Percentiles rank a stretch among this genome's conserved stretches.
Evolutionary conservation across 30 jellyfish, hydroid and myxozoan species (phyloP).

Genomic region (Hydractinia symbiolongicarpus): DNA sequence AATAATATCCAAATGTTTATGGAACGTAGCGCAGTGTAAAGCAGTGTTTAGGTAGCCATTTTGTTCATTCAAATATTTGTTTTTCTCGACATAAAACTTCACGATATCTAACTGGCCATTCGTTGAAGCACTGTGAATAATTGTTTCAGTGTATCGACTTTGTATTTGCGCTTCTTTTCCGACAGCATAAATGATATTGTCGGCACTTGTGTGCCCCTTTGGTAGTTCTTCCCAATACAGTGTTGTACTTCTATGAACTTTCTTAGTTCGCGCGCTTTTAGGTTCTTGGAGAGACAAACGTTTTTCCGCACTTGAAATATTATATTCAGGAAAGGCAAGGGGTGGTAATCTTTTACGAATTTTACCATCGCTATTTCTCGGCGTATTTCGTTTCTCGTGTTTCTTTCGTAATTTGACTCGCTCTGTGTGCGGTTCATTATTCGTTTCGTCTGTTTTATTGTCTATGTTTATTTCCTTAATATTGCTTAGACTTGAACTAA

Average conservation of each 20-base stretch:
- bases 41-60: slow-evolving; percentile 36
- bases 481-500: too few relatives aligned
- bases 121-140: slow-evolving; percentile 12
- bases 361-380: too few relatives aligned
- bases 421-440: too few relatives aligned
- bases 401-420: too few relatives aligned
- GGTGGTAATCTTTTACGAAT: not conserved
- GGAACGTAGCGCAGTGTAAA: slow-evolving; percentile 44
- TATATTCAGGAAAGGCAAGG: not conserved
- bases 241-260: slow-evolving; percentile 1
- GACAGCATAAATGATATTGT: not conserved
- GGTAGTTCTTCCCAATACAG: slow-evolving; percentile 12
- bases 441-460: too few relatives aligned
- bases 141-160: slow-evolving; percentile 17
- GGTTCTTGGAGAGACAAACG: slow-evolving; percentile 11
- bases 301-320: not conserved
- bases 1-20: slow-evolving; percentile 23
- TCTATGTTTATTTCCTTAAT: too few relatives aligned
- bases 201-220: not conserved
- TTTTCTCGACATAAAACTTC: slow-evolving; percentile 4
- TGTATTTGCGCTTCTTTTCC: slow-evolving; percentile 11
- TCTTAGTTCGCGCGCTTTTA: slow-evolving; percentile 13
- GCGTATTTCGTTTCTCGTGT: too few relatives aligned
- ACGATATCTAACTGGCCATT: slow-evolving; percentile 16
- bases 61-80: slow-evolving; percentile 11